A percentile compares a stretch with the other conserved stretches of the same genome.
These are phyloP conservation scores for Pristionchus entomophagus DNA, from an alignment of 2,888 invertebrate genomes.

Conservation along the genomic window DNA sequence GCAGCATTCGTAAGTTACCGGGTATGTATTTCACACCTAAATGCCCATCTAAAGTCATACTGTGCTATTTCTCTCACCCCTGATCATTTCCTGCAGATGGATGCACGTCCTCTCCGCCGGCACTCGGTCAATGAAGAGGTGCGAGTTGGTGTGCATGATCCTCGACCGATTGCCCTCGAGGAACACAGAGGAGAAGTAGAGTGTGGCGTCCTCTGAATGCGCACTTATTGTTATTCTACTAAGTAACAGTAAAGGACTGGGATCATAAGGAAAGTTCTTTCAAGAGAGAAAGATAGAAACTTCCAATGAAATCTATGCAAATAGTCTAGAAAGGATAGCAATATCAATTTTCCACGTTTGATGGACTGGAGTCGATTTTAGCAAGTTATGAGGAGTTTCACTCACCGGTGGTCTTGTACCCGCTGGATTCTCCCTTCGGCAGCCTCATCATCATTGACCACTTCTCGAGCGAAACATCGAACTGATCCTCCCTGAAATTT, in stretches of 20 bases:
- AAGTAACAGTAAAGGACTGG: no score
- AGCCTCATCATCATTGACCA: conserved; percentile 33
- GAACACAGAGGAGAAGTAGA: not conserved
- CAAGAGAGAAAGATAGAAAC: no score
- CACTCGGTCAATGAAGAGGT: conserved; percentile 31
- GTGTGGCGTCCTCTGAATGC: conserved; percentile 19
- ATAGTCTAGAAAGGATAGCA: no score
- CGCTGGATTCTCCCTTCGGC: conserved; percentile 16
- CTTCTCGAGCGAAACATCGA: conserved; percentile 29
- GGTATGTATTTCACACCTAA: no score
- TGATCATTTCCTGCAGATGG: not conserved
- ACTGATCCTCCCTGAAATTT: conserved; percentile 35
- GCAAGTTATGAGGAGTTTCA: no score
- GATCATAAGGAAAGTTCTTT: no score
- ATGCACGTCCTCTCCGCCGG: not conserved
- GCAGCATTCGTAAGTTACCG: no score
- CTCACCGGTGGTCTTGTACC: not conserved
- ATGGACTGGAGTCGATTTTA: no score
- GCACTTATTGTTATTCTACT: not conserved
- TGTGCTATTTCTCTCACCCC: not conserved
- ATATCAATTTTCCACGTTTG: no score
- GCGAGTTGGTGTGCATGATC: conserved; percentile 1
- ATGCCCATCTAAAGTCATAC: no score
- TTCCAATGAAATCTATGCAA: no score
- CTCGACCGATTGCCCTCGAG: not conserved